Conservation (phyloP, 2,888 invertebrate genomes). For the Periphyllus acericola region DNA sequence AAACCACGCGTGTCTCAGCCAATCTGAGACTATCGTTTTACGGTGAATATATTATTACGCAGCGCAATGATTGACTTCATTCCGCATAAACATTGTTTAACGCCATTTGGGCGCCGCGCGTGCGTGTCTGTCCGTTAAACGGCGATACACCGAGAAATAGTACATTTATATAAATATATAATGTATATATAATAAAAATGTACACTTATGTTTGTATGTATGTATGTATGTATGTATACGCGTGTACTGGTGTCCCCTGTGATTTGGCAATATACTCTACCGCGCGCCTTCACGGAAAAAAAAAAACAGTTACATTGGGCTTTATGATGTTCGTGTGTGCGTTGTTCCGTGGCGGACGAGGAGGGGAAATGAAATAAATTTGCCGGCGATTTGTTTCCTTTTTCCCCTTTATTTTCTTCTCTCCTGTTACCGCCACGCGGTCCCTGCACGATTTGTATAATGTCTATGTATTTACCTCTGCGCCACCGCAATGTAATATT, state of each 20-base stretch:
- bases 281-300: neutral
- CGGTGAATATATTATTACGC: too few species aligned
- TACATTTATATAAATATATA: neutral
- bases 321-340: slow-evolving; percentile 22
- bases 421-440: neutral
- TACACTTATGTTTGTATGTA: neutral
- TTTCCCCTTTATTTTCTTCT: neutral
- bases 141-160: neutral
- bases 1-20: too few species aligned
- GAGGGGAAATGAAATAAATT: slow-evolving; percentile 46
- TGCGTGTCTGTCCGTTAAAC: slow-evolving; percentile 3
- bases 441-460: slow-evolving; percentile 34
- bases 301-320: slow-evolving; percentile 42
- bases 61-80: too few species aligned
- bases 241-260: slow-evolving; percentile 6
- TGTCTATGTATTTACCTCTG: neutral
- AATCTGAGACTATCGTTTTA: too few species aligned
- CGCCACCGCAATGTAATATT: neutral
- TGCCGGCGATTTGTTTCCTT: slow-evolving; percentile 49
- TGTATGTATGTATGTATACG: neutral
- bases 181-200: too few species aligned
- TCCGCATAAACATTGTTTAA: too few species aligned
- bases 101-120: too few species aligned
- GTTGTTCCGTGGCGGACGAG: neutral
- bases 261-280: slow-evolving; percentile 28